Base-by-base conservation (phyloP, 1,140 invertebrate genomes). In the Platyscapa corneri region DNA sequence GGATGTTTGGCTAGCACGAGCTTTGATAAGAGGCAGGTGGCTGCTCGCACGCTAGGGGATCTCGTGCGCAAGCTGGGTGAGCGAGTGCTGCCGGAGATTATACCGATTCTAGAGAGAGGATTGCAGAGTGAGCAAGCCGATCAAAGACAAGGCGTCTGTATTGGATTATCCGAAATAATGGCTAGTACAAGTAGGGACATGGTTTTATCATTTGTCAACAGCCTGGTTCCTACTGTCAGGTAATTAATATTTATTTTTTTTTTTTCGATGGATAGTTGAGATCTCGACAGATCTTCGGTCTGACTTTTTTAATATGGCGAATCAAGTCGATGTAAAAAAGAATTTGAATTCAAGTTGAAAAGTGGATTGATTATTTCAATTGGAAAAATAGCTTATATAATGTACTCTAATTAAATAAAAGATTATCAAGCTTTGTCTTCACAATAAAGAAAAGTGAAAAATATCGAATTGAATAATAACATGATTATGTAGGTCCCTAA, bases 161-260 rank as follows among this genome's bases (percentile, higher is more conserved):
- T 99, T 91, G 99, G 99, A 10, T 94, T 99, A 2, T 98, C 97
- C 0, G 99, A 99, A 95, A 99, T 99, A 88, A 99, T 99, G 96
- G 96, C 96, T 6, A 99, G 98, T 65, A 99, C 98, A 5, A 98
- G 97, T 80, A 96, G 96, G 89, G 99, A 99, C 89, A 99, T 99
- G 96, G 97, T 99, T 14, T 93, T 98, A 1, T 96, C 96, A 5
- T 99, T 98, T 93, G 97, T 98, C 2, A 97, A 99, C 91, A 99
- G 97, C 89, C 94, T 99, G 78, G 97, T 99, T n/a, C 98, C 98
- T n/a, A 99, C 98, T 7, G 98, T 99, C 14, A 94, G 94, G 93
- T 94, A 88, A 89, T 39, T 2, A 53, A 49, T n/a, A n/a, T n/a
- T n/a, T n/a, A n/a, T n/a, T 74, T 74, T 87, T 94, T 96, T 85